Evolutionary conservation across 2,113 vertebrate genomes (phyloP).

Genomic region (Nicator chloris): DNA sequence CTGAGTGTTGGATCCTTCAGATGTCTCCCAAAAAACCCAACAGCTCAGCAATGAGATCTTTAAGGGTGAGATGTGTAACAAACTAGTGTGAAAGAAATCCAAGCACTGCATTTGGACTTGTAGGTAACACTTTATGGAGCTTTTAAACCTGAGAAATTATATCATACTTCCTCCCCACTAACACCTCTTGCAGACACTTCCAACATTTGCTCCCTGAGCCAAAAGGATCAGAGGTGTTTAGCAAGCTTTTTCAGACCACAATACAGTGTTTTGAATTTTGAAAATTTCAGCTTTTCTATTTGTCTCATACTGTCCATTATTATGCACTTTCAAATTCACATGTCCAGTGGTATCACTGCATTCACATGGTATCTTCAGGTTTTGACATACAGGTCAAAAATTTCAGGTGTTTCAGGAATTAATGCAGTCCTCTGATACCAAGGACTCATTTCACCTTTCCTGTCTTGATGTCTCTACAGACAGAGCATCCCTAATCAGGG

Average conservation of each 20-base stretch:
- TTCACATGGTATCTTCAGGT: background rate
- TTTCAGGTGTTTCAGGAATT: background rate
- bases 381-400: background rate
- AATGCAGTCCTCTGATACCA: background rate
- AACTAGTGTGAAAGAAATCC: background rate
- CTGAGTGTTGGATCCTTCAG: background rate
- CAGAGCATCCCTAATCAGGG: background rate
- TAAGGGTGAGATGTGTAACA: background rate
- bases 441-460: background rate
- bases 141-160: background rate
- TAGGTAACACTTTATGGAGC: background rate
- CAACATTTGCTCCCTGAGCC: background rate
- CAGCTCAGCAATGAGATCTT: background rate
- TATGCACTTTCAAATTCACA: background rate
- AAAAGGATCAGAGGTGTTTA: background rate
- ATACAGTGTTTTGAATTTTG: background rate
- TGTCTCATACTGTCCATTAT: background rate
- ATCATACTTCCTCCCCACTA: background rate
- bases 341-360: background rate
- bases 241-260: background rate
- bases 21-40: background rate
- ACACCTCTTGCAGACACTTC: background rate
- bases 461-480: background rate
- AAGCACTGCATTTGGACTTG: background rate
- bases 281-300: background rate